These are phyloP conservation scores for Matsumyia berberina DNA, from an alignment of 2,888 invertebrate genomes.

Conservation along the genomic window DNA sequence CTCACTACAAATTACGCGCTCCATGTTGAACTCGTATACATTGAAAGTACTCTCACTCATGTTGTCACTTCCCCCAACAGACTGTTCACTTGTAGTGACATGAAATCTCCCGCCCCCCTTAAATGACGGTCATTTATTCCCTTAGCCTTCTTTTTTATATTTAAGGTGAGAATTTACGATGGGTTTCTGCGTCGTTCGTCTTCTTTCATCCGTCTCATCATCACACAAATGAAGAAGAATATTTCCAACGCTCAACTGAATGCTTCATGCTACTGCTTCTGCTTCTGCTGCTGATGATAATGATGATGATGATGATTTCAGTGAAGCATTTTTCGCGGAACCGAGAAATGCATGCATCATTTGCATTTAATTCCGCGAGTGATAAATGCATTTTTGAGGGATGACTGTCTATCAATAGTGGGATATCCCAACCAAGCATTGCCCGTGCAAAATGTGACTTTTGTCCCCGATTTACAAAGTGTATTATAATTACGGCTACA, in stretches of 20 bases:
- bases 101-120: background rate
- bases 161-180: slow-evolving; percentile 61
- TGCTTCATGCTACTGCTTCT: background rate
- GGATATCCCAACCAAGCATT: slow-evolving; percentile 12
- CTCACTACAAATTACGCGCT: no score
- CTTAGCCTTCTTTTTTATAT: background rate
- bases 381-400: slow-evolving; percentile 68
- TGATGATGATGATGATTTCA: slow-evolving; percentile 58
- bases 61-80: slow-evolving; percentile 16
- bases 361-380: slow-evolving; percentile 69
- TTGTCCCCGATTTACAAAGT: slow-evolving; percentile 23
- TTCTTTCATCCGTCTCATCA: slow-evolving; percentile 28
- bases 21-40: no score
- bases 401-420: slow-evolving; percentile 54
- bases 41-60: no score
- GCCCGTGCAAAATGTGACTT: background rate
- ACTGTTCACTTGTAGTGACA: slow-evolving; percentile 9
- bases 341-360: slow-evolving; percentile 65
- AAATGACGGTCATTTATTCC: slow-evolving; percentile 36
- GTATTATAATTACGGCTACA: slow-evolving; percentile 9
- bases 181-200: slow-evolving; percentile 53
- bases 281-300: slow-evolving; percentile 17
- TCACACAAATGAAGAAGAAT: slow-evolving; percentile 33
- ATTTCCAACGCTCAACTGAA: slow-evolving; percentile 37
- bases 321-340: slow-evolving; percentile 44